Evolutionary conservation across 35 echinoderm and acorn worm genomes (phyloP).

Genomic region (Heliocidaris erythrogramma): DNA sequence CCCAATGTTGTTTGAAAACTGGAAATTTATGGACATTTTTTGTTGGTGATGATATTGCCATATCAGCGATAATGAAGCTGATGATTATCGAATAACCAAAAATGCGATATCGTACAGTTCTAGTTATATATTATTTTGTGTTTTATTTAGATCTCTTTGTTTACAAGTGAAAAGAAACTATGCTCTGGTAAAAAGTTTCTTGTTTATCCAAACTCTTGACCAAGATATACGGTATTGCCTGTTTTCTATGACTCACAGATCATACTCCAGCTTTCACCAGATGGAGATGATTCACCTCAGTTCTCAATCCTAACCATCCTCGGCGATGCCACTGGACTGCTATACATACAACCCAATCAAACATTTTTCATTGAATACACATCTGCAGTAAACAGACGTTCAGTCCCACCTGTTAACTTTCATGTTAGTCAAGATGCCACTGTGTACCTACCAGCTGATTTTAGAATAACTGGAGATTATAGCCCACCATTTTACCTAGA

Average conservation of each 20-base stretch:
- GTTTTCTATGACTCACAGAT: not conserved
- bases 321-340: constrained; percentile 66
- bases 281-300: not conserved
- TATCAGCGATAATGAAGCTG: no score
- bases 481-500: constrained; percentile 75
- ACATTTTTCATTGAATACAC: constrained; percentile 88
- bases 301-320: constrained; percentile 70
- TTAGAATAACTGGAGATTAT: constrained; percentile 65
- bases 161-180: no score
- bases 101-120: no score
- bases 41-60: no score
- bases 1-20: no score
- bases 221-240: not conserved
- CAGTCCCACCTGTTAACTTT: constrained; percentile 84
- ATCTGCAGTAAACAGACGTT: constrained; percentile 56
- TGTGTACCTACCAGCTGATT: constrained; percentile 76
- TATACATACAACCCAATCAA: constrained; percentile 71
- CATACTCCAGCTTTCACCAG: constrained; percentile 43
- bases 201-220: not conserved
- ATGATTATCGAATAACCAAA: no score
- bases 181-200: no score
- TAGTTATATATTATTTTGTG: no score
- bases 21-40: no score
- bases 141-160: no score
- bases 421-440: constrained; percentile 60